Evolutionary conservation across 35 echinoderm and acorn worm species (phyloP).

Genomic region (Nesometra sesokonis): DNA sequence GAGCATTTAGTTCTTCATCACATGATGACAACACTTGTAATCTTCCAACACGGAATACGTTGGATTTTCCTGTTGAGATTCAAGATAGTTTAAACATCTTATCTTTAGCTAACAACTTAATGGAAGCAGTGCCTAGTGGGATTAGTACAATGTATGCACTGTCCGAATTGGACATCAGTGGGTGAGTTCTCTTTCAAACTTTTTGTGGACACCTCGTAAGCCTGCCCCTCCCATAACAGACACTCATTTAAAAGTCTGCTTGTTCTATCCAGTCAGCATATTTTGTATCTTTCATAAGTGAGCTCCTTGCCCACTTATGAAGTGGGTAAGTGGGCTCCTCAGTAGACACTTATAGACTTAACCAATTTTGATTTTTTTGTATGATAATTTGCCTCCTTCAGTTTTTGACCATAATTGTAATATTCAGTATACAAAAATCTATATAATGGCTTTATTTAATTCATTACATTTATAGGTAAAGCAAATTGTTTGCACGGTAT

Average conservation of each 20-base stretch:
- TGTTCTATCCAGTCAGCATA: not conserved
- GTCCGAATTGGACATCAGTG: slow-evolving; percentile 36
- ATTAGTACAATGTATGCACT: slow-evolving; percentile 21
- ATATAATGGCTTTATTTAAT: too few species aligned
- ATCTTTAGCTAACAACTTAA: slow-evolving; percentile 18
- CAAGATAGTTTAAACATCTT: slow-evolving; percentile 27
- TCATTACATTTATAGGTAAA: too few species aligned
- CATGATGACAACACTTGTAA: not conserved
- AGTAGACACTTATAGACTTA: too few species aligned
- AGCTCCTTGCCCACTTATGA: not conserved
- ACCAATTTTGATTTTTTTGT: too few species aligned
- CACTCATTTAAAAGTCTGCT: too few species aligned
- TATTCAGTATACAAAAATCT: too few species aligned
- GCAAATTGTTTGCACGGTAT: too few species aligned
- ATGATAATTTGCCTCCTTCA: too few species aligned
- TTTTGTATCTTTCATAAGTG: not conserved
- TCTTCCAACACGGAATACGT: not conserved
- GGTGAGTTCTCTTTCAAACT: slow-evolving; percentile 16
- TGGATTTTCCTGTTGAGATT: slow-evolving; percentile 35
- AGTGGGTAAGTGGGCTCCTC: too few species aligned
- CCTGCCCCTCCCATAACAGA: not conserved
- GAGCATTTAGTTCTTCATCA: not conserved
- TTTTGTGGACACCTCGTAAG: not conserved
- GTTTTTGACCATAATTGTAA: too few species aligned
- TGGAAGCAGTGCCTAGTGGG: slow-evolving; percentile 34